phyloP scores from a whole-genome alignment of 2,113 vertebrate genomes.

The Callocephalon fimbriatum region DNA sequence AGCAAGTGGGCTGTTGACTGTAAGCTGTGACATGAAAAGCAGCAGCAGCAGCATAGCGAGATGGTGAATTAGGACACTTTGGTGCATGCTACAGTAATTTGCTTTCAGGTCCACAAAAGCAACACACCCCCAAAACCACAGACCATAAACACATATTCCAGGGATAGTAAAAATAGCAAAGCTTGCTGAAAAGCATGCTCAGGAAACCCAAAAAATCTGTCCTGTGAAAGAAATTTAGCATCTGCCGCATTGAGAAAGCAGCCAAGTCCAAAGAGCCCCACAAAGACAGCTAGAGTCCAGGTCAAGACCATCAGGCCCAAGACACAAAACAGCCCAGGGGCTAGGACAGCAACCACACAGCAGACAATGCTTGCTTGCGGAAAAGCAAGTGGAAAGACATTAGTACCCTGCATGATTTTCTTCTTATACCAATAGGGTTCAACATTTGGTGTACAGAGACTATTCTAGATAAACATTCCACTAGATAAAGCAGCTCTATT shows the following conservation, averaged over 20 bases:
- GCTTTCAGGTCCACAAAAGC: not conserved
- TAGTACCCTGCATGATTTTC: not conserved
- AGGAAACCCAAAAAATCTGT: not conserved
- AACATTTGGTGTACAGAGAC: not conserved
- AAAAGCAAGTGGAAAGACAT: not conserved
- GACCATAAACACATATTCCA: not conserved
- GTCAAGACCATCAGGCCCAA: not conserved
- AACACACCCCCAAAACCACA: not conserved
- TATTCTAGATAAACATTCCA: not conserved
- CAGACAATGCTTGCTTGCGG: not conserved
- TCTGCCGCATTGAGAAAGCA: not conserved
- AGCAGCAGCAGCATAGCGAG: not conserved
- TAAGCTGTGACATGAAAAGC: not conserved
- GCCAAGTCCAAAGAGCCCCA: not conserved
- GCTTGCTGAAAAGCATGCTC: not conserved
- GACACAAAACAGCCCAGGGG: not conserved
- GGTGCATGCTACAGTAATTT: not conserved
- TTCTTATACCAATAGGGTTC: not conserved
- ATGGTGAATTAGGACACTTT: not conserved
- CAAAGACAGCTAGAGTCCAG: not conserved
- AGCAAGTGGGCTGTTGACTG: not conserved
- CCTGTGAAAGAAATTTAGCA: not conserved
- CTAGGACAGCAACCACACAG: not conserved
- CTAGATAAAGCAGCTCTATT: not conserved
- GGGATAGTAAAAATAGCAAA: slow-evolving; percentile 1